Percentiles rank a stretch among this genome's conserved stretches.
Conservation (phyloP, 64 coral and sea anemone species). For the Actinia tenebrosa region DNA sequence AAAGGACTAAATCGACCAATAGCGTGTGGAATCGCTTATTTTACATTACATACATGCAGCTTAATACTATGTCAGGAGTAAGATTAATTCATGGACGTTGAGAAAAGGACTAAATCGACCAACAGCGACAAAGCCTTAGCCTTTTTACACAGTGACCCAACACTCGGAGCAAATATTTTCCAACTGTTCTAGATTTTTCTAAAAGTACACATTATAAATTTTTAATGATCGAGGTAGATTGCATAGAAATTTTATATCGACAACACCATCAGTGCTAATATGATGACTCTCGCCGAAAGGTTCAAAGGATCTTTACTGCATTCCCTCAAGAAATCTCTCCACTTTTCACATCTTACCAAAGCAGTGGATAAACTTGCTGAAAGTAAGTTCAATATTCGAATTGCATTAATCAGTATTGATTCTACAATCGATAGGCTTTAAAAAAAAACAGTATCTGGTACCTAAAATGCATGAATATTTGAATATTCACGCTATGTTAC, state of each 20-base stretch:
- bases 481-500: no score
- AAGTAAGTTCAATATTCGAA: neutral
- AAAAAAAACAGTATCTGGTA: neutral
- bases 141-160: neutral
- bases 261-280: neutral
- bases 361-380: neutral
- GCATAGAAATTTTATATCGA: neutral
- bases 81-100: no score
- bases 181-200: neutral
- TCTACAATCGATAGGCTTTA: no score
- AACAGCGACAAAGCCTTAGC: neutral
- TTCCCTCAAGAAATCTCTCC: slow-evolving; percentile 11
- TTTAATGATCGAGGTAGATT: neutral
- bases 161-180: neutral
- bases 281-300: neutral
- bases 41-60: neutral
- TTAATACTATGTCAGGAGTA: no score
- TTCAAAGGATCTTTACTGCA: neutral
- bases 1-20: no score
- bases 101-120: no score
- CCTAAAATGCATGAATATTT: no score
- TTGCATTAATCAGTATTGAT: no score
- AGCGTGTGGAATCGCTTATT: neutral
- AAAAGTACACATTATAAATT: neutral
- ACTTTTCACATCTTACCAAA: neutral